phyloP scores from a whole-genome alignment of 2,888 invertebrate genomes.

The Apamea epomidion region DNA sequence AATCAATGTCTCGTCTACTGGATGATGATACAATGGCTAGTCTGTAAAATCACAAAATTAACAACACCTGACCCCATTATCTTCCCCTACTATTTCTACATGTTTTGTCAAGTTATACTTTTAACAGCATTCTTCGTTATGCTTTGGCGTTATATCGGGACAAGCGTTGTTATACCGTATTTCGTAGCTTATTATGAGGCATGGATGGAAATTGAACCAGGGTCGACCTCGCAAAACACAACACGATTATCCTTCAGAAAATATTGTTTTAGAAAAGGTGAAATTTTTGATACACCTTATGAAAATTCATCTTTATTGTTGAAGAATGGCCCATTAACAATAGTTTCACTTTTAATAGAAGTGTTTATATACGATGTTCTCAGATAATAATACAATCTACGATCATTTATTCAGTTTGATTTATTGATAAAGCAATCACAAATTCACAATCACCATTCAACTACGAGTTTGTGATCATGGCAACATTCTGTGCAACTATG shows the following conservation, averaged over 20 bases:
- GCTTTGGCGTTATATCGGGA: slow-evolving; percentile 79
- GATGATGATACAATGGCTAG: slow-evolving; percentile 84
- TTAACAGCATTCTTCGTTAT: slow-evolving; percentile 74
- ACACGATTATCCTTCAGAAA: slow-evolving; percentile 73
- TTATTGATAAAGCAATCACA: not conserved
- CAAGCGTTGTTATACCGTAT: slow-evolving; percentile 76
- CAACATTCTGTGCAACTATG: not conserved
- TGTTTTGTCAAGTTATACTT: slow-evolving; percentile 83
- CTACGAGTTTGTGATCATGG: not conserved
- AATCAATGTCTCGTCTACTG: slow-evolving; percentile 84
- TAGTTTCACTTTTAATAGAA: slow-evolving; percentile 41
- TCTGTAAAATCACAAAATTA: slow-evolving; percentile 81
- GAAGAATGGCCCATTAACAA: slow-evolving; percentile 15
- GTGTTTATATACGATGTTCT: slow-evolving; percentile 46
- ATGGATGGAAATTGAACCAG: slow-evolving; percentile 50
- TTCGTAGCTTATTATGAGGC: slow-evolving; percentile 72
- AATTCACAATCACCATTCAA: no score
- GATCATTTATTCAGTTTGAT: slow-evolving; percentile 14
- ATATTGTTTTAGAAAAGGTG: slow-evolving; percentile 85
- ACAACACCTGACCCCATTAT: slow-evolving; percentile 82
- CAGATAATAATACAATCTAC: slow-evolving; percentile 52
- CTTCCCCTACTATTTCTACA: slow-evolving; percentile 85
- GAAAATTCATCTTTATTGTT: slow-evolving; percentile 56
- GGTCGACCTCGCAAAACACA: not conserved
- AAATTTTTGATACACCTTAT: slow-evolving; percentile 78